These are phyloP conservation scores for Eupithecia centaureata DNA, from an alignment of 2,888 invertebrate genomes.

Conservation along the genomic window DNA sequence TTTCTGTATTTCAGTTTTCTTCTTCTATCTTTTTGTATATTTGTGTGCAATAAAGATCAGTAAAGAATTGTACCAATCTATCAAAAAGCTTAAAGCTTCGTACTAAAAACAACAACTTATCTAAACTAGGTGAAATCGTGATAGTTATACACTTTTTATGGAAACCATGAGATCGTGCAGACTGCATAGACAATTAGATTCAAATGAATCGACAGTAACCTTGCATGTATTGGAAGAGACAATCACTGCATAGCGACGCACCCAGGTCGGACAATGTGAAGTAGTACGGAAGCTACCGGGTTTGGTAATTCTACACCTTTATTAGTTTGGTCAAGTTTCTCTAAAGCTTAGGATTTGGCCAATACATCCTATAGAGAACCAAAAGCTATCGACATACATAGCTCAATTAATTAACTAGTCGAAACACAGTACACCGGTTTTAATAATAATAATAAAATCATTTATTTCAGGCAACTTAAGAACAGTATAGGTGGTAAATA, in stretches of 20 bases:
- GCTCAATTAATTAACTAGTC: too few relatives aligned
- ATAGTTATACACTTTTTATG: conserved; percentile 25
- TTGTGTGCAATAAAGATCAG: too few relatives aligned
- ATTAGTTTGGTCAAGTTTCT: too few relatives aligned
- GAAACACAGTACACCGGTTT: too few relatives aligned
- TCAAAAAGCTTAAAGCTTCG: neutral
- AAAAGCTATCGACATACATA: too few relatives aligned
- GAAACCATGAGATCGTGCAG: conserved; percentile 41
- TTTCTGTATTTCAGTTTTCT: too few relatives aligned
- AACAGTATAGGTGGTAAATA: too few relatives aligned
- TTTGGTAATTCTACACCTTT: neutral
- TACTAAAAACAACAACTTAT: neutral
- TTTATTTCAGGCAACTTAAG: too few relatives aligned
- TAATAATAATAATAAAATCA: too few relatives aligned
- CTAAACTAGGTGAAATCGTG: conserved; percentile 7
- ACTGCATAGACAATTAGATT: conserved; percentile 47
- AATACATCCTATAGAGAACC: too few relatives aligned
- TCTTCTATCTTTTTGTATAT: too few relatives aligned
- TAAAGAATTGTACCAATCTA: neutral
- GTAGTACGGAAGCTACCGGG: conserved; percentile 39
- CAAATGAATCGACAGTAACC: conserved; percentile 59
- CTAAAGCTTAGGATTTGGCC: too few relatives aligned
- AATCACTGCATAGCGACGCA: conserved; percentile 83
- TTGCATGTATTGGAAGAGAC: conserved; percentile 79
- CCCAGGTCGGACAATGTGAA: conserved; percentile 75